Evolutionary conservation across 1,140 invertebrate species (phyloP), one percentile per base, ranked within the genome.

Genomic region (Batillaria attramentaria): DNA sequence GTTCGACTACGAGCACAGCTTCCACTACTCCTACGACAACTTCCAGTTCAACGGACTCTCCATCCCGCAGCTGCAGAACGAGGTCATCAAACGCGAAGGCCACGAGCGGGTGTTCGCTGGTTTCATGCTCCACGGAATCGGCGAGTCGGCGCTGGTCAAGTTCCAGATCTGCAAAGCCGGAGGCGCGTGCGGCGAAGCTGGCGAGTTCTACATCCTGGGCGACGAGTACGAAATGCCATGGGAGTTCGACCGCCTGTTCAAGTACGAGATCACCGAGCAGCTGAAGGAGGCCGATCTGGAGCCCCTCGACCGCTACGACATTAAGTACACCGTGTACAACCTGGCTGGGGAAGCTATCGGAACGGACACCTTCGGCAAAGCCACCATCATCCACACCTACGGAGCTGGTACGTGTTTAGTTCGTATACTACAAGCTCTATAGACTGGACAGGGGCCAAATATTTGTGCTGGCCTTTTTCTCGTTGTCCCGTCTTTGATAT

Each of bases 161-260:
- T 80, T 57, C 50, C 16, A 54, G 31, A 72, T 70, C 66, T 50
- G 65, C 39, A 50, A 50, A 16, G 28, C 46, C 13, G 54, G 54
- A 42, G 41, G 66, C 35, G 65, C 60, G 39, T 42, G 62, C 46
- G 35, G 39, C 28, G n/a, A 70, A 4, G 83, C 75, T 50, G 80
- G 83, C 0, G 83, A 84, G 60, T 84, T 84, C 78, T 84, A 84
- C 73, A 68, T 84, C 1, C 66, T 84, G 43, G 83, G 83, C 35
- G 80, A 81, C 43, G 68, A 76, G 62, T 43, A 74, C 41, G 83
- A 84, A 37, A 78, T 81, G 33, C 77, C 79, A 6, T 84, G 83
- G 83, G 37, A 72, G 3, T 84, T 78, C 50, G 77, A 84, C 73
- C 50, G 83, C n/a, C 37, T 78, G 6, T 84, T 78, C 78, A 84